phyloP scores from a whole-genome alignment of 2,888 invertebrate genomes.

The Dicyrtomina minuta region DNA sequence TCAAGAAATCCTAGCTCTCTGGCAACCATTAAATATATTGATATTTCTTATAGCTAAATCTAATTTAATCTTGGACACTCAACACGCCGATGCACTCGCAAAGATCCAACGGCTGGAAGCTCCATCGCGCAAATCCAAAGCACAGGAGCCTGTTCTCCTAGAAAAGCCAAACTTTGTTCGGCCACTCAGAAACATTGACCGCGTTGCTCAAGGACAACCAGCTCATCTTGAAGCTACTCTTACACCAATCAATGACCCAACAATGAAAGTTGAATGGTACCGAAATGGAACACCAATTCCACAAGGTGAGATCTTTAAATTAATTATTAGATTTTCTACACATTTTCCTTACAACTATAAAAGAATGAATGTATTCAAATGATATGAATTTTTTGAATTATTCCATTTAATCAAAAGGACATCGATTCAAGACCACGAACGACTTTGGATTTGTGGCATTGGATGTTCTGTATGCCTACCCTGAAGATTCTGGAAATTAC shows the following conservation, averaged over 20 bases:
- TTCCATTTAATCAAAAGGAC: slow-evolving; percentile 62
- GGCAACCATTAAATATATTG: too few relatives aligned
- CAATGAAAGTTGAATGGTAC: slow-evolving; percentile 98
- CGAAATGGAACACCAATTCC: slow-evolving; percentile 85
- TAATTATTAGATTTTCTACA: too few relatives aligned
- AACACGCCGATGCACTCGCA: slow-evolving; percentile 73
- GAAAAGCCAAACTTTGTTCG: slow-evolving; percentile 89
- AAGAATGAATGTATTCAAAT: too few relatives aligned
- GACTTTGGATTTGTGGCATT: slow-evolving; percentile 97
- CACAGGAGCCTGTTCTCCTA: slow-evolving; percentile 73
- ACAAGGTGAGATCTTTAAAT: slow-evolving; percentile 62
- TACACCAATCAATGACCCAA: slow-evolving; percentile 95
- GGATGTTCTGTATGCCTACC: slow-evolving; percentile 93
- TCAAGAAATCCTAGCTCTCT: too few relatives aligned
- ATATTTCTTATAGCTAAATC: slow-evolving; percentile 17
- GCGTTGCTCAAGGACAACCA: slow-evolving; percentile 80
- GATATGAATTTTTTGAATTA: background rate
- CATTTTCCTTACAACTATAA: too few relatives aligned
- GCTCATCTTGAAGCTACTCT: slow-evolving; percentile 92
- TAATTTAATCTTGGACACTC: slow-evolving; percentile 33
- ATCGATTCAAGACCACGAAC: slow-evolving; percentile 92
- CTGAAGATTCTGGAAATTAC: slow-evolving; percentile 95
- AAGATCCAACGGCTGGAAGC: slow-evolving; percentile 92
- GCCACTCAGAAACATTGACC: slow-evolving; percentile 79
- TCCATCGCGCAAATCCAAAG: slow-evolving; percentile 70